A percentile compares a stretch with the other conserved stretches of the same genome.
Evolutionary conservation across 92 coral and sea anemone genomes (phyloP).

Genomic region (Actinernus sp.): DNA sequence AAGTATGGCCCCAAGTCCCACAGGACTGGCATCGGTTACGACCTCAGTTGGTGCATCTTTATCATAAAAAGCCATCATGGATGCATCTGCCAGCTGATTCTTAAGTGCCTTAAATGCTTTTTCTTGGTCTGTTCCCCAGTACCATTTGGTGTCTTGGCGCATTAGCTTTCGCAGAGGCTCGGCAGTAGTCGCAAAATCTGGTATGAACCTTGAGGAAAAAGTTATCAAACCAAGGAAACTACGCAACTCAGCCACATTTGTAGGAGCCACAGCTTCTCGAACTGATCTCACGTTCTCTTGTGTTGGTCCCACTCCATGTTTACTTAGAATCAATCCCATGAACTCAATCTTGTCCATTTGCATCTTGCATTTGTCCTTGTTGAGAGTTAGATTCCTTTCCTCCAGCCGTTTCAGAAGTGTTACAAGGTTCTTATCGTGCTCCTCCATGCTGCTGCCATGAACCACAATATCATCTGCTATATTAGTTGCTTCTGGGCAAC

Average conservation of each 20-base stretch:
- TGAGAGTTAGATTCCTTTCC: conserved; percentile 65
- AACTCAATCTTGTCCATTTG: too few species aligned
- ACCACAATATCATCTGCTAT: conserved; percentile 55
- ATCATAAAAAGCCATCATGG: conserved; percentile 61
- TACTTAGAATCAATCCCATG: conserved; percentile 53
- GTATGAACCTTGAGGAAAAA: conserved; percentile 66
- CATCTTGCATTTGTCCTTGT: conserved; percentile 60
- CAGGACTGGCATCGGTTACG: conserved; percentile 58
- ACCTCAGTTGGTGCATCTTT: too few species aligned
- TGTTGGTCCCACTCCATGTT: conserved; percentile 47
- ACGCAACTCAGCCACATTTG: conserved; percentile 41
- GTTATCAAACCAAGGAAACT: conserved; percentile 65
- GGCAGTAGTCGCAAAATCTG: conserved; percentile 63
- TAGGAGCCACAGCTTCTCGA: conserved; percentile 35
- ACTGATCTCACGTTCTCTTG: conserved; percentile 45
- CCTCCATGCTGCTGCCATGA: conserved; percentile 31
- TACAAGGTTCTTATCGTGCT: conserved; percentile 54
- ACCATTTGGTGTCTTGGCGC: conserved; percentile 11
- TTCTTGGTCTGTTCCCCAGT: conserved; percentile 27
- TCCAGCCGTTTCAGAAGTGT: conserved; percentile 37
- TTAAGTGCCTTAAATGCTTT: conserved; percentile 49
- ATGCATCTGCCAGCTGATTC: conserved; percentile 33
- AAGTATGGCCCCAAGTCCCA: conserved; percentile 68
- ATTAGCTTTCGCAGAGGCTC: conserved; percentile 64
- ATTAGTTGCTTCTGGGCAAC: conserved; percentile 64